These are phyloP conservation scores for Dryomyza anilis DNA, from an alignment of 2,888 invertebrate species.

Conservation along the genomic window DNA sequence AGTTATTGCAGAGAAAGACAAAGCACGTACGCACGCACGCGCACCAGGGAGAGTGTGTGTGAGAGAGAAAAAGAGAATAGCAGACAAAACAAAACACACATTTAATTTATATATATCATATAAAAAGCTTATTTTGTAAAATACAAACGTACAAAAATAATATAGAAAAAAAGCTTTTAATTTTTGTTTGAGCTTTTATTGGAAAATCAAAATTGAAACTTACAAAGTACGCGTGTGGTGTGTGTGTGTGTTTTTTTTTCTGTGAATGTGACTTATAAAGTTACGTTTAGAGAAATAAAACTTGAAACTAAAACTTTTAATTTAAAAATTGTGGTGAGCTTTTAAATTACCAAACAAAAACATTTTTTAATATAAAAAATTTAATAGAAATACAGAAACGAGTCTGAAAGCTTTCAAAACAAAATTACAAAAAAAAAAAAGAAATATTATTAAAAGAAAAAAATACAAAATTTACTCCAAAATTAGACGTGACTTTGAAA, in stretches of 20 bases:
- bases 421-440: background rate
- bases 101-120: too few relatives aligned
- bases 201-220: background rate
- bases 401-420: background rate
- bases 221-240: background rate
- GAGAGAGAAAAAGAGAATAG: slow-evolving; percentile 9
- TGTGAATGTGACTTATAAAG: background rate
- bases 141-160: too few relatives aligned
- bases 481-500: too few relatives aligned
- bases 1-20: too few relatives aligned
- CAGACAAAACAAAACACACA: slow-evolving; percentile 19
- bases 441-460: too few relatives aligned
- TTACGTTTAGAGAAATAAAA: background rate
- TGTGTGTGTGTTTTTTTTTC: background rate
- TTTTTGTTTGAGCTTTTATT: background rate
- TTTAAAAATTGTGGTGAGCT: background rate
- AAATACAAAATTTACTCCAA: too few relatives aligned
- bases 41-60: slow-evolving; percentile 10
- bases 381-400: background rate
- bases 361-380: background rate
- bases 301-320: background rate
- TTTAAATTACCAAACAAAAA: background rate
- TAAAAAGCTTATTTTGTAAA: too few relatives aligned
- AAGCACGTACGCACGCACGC: slow-evolving; percentile 23
- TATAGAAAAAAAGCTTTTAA: background rate